Conservation (phyloP, 2,888 invertebrate species). For the Hydraecia micacea region DNA sequence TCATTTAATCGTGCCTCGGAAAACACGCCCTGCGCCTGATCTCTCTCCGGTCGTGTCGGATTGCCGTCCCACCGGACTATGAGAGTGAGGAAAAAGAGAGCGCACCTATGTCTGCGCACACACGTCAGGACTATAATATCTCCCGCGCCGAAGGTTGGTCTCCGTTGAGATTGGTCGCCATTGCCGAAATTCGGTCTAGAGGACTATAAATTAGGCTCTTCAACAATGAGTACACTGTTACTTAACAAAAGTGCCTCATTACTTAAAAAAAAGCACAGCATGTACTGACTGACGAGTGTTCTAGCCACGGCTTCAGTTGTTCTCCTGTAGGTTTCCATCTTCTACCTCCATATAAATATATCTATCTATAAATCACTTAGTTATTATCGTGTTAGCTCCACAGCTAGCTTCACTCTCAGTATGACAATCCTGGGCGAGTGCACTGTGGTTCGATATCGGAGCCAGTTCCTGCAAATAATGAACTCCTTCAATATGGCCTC, state of each 20-base stretch:
- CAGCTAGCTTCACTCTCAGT: constrained; percentile 82
- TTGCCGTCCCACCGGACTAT: not conserved
- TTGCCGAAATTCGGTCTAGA: too few species aligned
- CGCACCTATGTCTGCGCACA: too few species aligned
- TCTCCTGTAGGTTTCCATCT: not conserved
- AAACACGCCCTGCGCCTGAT: not conserved
- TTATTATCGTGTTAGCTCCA: constrained; percentile 69
- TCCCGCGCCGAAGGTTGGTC: too few species aligned
- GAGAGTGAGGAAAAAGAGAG: too few species aligned
- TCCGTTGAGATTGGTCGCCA: too few species aligned
- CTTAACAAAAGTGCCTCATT: not conserved
- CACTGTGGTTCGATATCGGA: constrained; percentile 70
- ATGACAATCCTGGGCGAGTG: constrained; percentile 89
- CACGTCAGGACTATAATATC: too few species aligned
- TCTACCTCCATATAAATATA: not conserved
- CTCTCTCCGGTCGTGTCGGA: not conserved
- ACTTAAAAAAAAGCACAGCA: not conserved
- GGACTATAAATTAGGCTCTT: not conserved
- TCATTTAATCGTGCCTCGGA: not conserved
- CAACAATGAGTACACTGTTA: not conserved
- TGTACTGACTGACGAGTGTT: not conserved
- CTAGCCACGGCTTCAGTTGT: not conserved
- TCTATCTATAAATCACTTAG: too few species aligned
- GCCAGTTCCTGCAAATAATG: constrained; percentile 77
- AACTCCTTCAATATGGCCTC: constrained; percentile 74